phyloP scores from a whole-genome alignment of 2,888 invertebrate species.

The Steromphala cineraria region DNA sequence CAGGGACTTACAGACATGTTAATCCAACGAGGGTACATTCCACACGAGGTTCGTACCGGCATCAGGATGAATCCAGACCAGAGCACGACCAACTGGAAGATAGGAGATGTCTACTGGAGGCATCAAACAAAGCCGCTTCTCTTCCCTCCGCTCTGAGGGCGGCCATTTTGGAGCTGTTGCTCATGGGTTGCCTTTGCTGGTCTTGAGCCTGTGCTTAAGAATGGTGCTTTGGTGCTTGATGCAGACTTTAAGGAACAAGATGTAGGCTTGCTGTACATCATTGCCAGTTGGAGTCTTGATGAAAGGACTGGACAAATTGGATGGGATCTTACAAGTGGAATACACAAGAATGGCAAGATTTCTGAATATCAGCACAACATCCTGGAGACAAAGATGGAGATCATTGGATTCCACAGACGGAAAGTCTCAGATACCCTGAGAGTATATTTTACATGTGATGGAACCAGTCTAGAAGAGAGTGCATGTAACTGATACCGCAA shows the following conservation, averaged over 20 bases:
- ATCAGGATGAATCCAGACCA: constrained; percentile 41
- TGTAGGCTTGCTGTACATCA: too few species aligned
- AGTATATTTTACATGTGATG: too few species aligned
- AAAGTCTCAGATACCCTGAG: too few species aligned
- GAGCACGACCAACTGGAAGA: constrained; percentile 45
- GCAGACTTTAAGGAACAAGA: neutral
- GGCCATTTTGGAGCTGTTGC: neutral
- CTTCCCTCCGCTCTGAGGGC: constrained; percentile 30
- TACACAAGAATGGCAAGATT: too few species aligned
- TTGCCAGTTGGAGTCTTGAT: too few species aligned
- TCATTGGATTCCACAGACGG: too few species aligned
- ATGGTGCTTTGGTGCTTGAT: neutral
- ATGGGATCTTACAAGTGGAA: too few species aligned
- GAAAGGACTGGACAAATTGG: too few species aligned
- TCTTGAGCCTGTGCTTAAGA: neutral
- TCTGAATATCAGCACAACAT: too few species aligned
- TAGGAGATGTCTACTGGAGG: constrained; percentile 61
- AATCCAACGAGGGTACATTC: constrained; percentile 41
- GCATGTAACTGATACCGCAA: too few species aligned
- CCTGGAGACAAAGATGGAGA: too few species aligned
- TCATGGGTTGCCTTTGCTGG: neutral
- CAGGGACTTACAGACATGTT: constrained; percentile 40
- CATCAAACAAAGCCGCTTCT: constrained; percentile 32
- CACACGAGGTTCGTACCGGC: constrained; percentile 49
- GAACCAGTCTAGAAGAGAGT: too few species aligned